These are phyloP conservation scores for Penaeus monodon DNA, from an alignment of 2,888 invertebrate species.

Conservation along the genomic window DNA sequence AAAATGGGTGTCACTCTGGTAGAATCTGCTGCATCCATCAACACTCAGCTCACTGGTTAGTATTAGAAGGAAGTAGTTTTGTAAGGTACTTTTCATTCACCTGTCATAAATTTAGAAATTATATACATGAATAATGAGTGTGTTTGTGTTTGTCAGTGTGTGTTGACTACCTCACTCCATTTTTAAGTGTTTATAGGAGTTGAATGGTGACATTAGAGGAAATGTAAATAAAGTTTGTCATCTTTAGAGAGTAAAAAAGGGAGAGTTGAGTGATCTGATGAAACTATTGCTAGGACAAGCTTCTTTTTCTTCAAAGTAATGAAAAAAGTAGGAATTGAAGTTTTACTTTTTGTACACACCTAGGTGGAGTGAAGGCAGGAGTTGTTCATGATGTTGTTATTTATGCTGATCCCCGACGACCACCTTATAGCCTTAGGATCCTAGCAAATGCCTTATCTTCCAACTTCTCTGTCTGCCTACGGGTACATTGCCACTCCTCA, in stretches of 20 bases:
- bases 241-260: no score
- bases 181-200: no score
- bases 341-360: no score
- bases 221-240: no score
- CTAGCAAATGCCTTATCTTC: conserved; percentile 67
- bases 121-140: not conserved
- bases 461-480: conserved; percentile 12
- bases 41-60: conserved; percentile 38
- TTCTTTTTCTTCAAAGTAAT: no score
- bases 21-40: conserved; percentile 26
- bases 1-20: conserved; percentile 57
- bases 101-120: not conserved
- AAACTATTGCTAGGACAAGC: no score
- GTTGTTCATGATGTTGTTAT: conserved; percentile 66
- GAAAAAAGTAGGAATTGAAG: no score
- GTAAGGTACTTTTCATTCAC: not conserved
- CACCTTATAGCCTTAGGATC: conserved; percentile 68
- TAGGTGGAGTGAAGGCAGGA: conserved; percentile 42
- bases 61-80: not conserved
- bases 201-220: no score
- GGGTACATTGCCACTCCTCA: conserved; percentile 53
- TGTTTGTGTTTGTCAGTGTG: no score
- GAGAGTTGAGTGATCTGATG: no score
- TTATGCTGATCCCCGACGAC: conserved; percentile 69
- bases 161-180: no score